Conservation (phyloP, 2,113 vertebrate species). For the Dolichotis patagonum region DNA sequence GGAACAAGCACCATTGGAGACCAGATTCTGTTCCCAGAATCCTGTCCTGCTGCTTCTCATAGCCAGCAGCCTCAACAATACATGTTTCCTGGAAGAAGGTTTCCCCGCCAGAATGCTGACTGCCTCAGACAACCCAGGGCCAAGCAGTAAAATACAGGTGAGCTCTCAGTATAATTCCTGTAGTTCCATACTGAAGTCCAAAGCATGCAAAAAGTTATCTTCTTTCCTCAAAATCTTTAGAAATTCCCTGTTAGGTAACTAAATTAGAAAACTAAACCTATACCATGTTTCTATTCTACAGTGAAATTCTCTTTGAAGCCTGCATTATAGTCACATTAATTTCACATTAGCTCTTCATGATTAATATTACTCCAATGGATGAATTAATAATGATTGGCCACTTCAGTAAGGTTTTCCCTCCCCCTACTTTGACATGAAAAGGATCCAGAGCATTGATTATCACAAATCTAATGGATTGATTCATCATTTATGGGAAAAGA, state of each 20-base stretch:
- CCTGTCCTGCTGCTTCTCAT: not conserved
- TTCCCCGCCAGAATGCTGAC: conserved; percentile 76
- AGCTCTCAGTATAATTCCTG: conserved; percentile 44
- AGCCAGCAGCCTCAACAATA: conserved; percentile 9
- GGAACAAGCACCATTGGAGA: conserved; percentile 63
- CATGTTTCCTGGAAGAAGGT: conserved; percentile 86
- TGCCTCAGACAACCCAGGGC: conserved; percentile 61
- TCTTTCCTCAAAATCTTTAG: conserved; percentile 65
- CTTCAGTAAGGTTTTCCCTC: conserved; percentile 81
- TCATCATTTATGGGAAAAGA: conserved; percentile 90
- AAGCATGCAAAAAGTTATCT: conserved; percentile 13
- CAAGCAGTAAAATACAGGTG: conserved; percentile 56
- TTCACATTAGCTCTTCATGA: conserved; percentile 86
- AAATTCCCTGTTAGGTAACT: conserved; percentile 62
- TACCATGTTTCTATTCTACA: conserved; percentile 83
- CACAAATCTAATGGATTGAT: conserved; percentile 89
- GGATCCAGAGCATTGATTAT: conserved; percentile 88
- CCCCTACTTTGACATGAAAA: conserved; percentile 83
- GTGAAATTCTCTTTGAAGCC: conserved; percentile 84
- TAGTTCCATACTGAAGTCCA: not conserved
- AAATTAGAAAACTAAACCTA: conserved; percentile 71
- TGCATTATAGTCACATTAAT: conserved; percentile 87
- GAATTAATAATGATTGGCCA: conserved; percentile 90
- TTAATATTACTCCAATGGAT: conserved; percentile 87
- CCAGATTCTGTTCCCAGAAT: conserved; percentile 86